phyloP scores from a whole-genome alignment of 2,888 invertebrate species.

The Chrysotoxum bicinctum region DNA sequence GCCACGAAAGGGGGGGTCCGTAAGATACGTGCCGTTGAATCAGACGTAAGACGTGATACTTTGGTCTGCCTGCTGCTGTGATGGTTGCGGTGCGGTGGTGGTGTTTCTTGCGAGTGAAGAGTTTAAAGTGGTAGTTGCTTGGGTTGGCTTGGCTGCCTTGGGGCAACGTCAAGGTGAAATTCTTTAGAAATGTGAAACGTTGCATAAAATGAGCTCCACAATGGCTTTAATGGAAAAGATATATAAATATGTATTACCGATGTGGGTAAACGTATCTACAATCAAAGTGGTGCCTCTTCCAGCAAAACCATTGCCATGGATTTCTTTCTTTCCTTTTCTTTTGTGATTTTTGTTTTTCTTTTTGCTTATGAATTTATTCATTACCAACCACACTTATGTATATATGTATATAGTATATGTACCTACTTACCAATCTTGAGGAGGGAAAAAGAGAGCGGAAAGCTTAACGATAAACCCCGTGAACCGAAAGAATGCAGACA shows the following conservation, averaged over 20 bases:
- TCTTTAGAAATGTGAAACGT: constrained; percentile 72
- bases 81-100: constrained; percentile 27
- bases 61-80: background rate
- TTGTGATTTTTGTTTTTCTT: constrained; percentile 6
- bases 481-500: constrained; percentile 64
- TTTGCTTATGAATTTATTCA: constrained; percentile 63
- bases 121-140: constrained; percentile 29
- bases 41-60: constrained; percentile 45
- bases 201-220: constrained; percentile 65
- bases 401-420: background rate
- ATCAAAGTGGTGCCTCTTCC: constrained; percentile 24
- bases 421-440: background rate
- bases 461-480: constrained; percentile 38
- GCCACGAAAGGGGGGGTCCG: background rate
- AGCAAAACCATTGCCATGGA: constrained; percentile 48
- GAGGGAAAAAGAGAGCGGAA: background rate
- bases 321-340: constrained; percentile 31
- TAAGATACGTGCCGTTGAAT: constrained; percentile 2
- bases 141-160: constrained; percentile 65
- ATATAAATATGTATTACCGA: background rate
- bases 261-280: background rate
- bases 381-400: constrained; percentile 16
- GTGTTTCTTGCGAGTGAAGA: constrained; percentile 15
- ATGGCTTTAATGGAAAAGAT: constrained; percentile 24
- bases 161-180: constrained; percentile 72